Percentiles rank a stretch among this genome's conserved stretches.
Conservation (phyloP, 1,140 invertebrate species). For the Paracyclopina nana region DNA sequence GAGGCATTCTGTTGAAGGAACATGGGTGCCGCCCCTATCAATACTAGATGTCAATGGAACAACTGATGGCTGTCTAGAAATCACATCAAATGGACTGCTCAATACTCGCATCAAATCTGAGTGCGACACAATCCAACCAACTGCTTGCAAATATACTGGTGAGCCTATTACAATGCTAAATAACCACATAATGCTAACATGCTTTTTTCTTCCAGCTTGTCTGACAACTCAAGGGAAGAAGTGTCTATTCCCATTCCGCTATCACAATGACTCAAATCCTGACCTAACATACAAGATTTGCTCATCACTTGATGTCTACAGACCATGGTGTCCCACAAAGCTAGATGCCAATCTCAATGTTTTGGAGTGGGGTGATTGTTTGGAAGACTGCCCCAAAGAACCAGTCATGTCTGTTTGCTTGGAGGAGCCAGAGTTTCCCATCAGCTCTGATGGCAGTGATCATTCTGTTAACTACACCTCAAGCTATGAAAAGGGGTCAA, state of each 20-base stretch:
- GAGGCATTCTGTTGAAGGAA: too few species aligned
- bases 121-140: too few species aligned
- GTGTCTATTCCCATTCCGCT: not conserved
- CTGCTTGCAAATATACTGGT: too few species aligned
- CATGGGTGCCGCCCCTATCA: too few species aligned
- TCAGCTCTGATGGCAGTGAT: not conserved
- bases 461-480: not conserved
- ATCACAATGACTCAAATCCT: not conserved
- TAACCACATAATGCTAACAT: too few species aligned
- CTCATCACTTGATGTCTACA: not conserved
- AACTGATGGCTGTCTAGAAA: too few species aligned
- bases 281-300: not conserved
- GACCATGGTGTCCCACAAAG: not conserved
- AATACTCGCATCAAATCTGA: too few species aligned
- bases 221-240: not conserved
- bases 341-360: not conserved
- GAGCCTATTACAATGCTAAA: too few species aligned
- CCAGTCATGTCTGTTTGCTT: not conserved
- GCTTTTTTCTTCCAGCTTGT: constrained; percentile 1
- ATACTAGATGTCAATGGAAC: too few species aligned
- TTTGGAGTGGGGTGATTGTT: not conserved
- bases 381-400: not conserved
- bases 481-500: not conserved
- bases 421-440: not conserved
- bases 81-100: too few species aligned